Percentiles rank a stretch among this genome's conserved stretches.
These are phyloP conservation scores for Lamellibrachia columna DNA, from an alignment of 2,888 invertebrate species.

Conservation along the genomic window DNA sequence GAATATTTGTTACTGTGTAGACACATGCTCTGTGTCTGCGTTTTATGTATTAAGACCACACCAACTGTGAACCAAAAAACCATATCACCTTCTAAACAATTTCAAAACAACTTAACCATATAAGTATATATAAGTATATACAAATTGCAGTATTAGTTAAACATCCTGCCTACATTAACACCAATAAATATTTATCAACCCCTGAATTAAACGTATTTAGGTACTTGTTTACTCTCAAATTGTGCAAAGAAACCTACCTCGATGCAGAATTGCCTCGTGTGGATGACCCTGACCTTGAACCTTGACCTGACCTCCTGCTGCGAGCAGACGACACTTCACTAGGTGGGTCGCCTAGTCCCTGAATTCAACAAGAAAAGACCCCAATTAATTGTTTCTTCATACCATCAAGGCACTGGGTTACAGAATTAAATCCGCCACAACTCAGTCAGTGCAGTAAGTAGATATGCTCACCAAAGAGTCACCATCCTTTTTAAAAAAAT, in stretches of 20 bases:
- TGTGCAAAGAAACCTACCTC: constrained; percentile 45
- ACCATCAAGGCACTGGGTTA: not conserved
- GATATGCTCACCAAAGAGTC: not conserved
- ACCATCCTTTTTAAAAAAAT: not conserved
- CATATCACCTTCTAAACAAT: too few relatives aligned
- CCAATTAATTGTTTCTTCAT: not conserved
- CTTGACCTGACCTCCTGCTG: constrained; percentile 54
- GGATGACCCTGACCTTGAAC: constrained; percentile 54
- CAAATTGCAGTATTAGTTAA: not conserved
- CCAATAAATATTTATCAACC: not conserved
- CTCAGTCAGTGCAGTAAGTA: not conserved
- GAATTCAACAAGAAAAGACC: not conserved
- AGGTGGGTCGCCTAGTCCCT: constrained; percentile 39
- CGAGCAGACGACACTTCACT: constrained; percentile 55
- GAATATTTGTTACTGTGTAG: not conserved
- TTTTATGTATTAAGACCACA: too few relatives aligned
- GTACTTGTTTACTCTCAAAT: not conserved
- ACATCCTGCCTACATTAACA: not conserved
- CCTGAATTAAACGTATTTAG: not conserved
- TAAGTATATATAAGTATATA: too few relatives aligned
- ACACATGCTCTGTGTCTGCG: not conserved
- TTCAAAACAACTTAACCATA: too few relatives aligned
- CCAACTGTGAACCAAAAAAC: too few relatives aligned
- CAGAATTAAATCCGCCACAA: not conserved
- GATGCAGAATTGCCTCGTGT: constrained; percentile 53